phyloP scores from a whole-genome alignment of 2,113 vertebrate genomes.

The Burhinus oedicnemus region DNA sequence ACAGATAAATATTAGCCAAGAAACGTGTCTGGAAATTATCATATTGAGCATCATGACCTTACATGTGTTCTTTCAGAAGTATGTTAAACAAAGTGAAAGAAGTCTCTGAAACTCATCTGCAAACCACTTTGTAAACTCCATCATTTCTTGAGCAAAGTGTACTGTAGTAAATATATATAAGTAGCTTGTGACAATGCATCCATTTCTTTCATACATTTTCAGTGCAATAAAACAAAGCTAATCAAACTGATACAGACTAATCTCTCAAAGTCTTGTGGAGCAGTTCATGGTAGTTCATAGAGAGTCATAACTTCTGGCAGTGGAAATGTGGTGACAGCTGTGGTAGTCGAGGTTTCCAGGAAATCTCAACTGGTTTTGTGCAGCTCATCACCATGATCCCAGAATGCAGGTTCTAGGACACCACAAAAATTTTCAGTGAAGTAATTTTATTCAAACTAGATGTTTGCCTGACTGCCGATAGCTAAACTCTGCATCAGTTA shows the following conservation, averaged over 20 bases:
- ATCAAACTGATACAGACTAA: not conserved
- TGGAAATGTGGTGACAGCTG: not conserved
- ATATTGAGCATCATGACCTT: not conserved
- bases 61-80: not conserved
- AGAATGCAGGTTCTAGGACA: not conserved
- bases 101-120: not conserved
- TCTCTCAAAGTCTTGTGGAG: not conserved
- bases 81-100: not conserved
- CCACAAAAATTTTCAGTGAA: not conserved
- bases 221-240: not conserved
- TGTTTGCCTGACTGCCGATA: conserved; percentile 29
- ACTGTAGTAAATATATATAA: not conserved
- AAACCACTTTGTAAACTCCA: not conserved
- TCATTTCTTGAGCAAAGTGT: not conserved
- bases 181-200: not conserved
- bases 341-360: not conserved
- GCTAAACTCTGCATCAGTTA: not conserved
- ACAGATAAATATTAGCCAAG: not conserved
- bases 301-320: not conserved
- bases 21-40: not conserved
- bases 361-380: not conserved
- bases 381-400: not conserved
- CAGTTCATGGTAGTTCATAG: not conserved
- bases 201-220: not conserved
- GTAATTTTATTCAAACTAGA: not conserved